Evolutionary conservation across 2,797 vertebrate species (phyloP).

Genomic region (Halcyon chelicuti): DNA sequence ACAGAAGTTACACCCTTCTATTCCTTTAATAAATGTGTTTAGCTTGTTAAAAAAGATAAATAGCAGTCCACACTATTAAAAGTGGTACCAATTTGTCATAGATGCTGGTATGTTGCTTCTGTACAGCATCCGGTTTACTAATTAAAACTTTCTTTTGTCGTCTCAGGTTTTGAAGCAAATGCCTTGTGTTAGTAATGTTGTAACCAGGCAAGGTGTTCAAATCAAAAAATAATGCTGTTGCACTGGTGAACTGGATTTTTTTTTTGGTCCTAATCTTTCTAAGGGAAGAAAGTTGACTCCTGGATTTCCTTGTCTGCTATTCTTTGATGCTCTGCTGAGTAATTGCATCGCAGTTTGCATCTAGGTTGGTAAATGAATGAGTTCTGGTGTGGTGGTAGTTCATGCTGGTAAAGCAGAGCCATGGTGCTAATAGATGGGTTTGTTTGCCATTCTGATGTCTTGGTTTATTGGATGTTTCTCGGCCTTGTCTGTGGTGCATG

Average conservation of each 20-base stretch:
- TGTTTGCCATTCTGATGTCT: constrained; percentile 11
- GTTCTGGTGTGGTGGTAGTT: constrained; percentile 29
- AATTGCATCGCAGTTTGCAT: not conserved
- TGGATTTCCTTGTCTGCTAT: constrained; percentile 31
- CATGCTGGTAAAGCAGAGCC: constrained; percentile 15
- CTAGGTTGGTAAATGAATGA: constrained; percentile 25
- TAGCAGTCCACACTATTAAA: not conserved
- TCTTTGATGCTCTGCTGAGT: constrained; percentile 19
- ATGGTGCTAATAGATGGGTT: constrained; percentile 16
- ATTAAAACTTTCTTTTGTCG: constrained; percentile 25
- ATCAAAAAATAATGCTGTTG: not conserved
- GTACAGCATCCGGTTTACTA: constrained; percentile 7
- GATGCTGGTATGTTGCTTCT: not conserved
- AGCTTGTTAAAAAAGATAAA: not conserved
- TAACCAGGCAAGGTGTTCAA: not conserved
- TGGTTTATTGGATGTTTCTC: constrained; percentile 28
- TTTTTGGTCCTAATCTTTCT: not conserved
- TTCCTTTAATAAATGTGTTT: not conserved
- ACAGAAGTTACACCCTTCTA: not conserved
- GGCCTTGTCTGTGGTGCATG: constrained; percentile 10
- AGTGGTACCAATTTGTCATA: not conserved
- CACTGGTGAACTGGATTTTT: constrained; percentile 1
- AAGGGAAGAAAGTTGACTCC: not conserved
- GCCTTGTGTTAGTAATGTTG: not conserved
- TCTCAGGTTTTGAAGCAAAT: constrained; percentile 1